Evolutionary conservation across 1,140 invertebrate genomes (phyloP).

Genomic region (Scaptomyza hsui): DNA sequence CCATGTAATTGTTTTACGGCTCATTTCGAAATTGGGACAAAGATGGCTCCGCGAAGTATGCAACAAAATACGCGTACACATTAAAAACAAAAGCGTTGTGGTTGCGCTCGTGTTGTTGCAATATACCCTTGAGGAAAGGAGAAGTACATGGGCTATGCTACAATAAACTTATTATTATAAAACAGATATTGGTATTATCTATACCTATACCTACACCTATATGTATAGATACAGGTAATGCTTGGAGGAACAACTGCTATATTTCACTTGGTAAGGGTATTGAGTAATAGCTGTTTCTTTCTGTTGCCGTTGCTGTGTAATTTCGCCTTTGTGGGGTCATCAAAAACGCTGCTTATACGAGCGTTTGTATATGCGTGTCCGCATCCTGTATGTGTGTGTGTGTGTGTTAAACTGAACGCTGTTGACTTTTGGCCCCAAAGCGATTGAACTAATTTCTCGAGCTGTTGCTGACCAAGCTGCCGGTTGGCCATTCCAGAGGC

Average conservation of each 20-base stretch:
- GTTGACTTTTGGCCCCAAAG: background rate
- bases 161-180: too few species aligned
- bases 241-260: too few species aligned
- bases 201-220: too few species aligned
- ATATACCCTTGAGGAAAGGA: constrained; percentile 15
- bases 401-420: too few species aligned
- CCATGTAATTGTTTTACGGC: constrained; percentile 37
- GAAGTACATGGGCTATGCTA: too few species aligned
- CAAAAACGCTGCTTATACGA: constrained; percentile 24
- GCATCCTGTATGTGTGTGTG: too few species aligned
- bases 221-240: too few species aligned
- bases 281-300: background rate
- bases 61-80: constrained; percentile 28
- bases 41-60: constrained; percentile 21
- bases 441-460: background rate
- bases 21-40: constrained; percentile 23
- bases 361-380: background rate
- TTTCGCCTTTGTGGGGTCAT: constrained; percentile 30
- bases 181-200: too few species aligned
- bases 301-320: constrained; percentile 12
- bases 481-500: background rate
- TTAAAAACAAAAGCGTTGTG: constrained; percentile 22
- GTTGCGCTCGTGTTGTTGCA: constrained; percentile 6
- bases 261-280: too few species aligned
- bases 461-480: background rate